These are phyloP conservation scores for Thinocorus orbignyianus DNA, from an alignment of 2,113 vertebrate genomes.

Conservation along the genomic window DNA sequence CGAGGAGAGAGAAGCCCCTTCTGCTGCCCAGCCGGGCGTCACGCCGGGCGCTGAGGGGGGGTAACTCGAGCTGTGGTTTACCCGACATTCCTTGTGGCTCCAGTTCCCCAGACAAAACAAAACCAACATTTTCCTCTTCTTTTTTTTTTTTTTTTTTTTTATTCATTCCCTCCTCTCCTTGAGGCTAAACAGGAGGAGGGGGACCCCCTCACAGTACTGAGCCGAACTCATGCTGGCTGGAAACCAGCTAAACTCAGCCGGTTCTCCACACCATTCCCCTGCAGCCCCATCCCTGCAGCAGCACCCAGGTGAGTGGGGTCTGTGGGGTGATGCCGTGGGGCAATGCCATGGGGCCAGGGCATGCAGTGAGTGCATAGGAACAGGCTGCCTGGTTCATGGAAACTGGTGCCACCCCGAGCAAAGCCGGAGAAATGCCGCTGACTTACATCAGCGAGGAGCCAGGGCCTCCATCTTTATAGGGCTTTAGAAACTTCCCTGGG, in stretches of 20 bases:
- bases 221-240: background rate
- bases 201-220: background rate
- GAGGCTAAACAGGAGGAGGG: slow-evolving; percentile 49
- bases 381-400: background rate
- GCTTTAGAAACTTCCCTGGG: accelerated
- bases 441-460: accelerated
- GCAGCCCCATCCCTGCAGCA: background rate
- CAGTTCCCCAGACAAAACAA: slow-evolving; percentile 63
- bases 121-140: slow-evolving; percentile 32
- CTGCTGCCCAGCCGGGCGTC: slow-evolving; percentile 56
- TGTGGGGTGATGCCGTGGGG: accelerated
- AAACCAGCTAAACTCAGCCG: background rate
- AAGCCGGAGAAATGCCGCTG: accelerated
- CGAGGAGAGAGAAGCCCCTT: slow-evolving; percentile 54
- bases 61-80: slow-evolving; percentile 70
- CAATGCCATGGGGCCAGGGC: accelerated
- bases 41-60: slow-evolving; percentile 58
- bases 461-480: background rate
- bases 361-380: accelerated
- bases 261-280: background rate
- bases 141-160: slow-evolving; percentile 36
- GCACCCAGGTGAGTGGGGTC: background rate
- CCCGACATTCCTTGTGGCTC: slow-evolving; percentile 62
- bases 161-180: slow-evolving; percentile 29
- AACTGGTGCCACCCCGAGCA: accelerated